Evolutionary conservation across 2,113 vertebrate genomes (phyloP).

Genomic region (Rhinopithecus roxellana): DNA sequence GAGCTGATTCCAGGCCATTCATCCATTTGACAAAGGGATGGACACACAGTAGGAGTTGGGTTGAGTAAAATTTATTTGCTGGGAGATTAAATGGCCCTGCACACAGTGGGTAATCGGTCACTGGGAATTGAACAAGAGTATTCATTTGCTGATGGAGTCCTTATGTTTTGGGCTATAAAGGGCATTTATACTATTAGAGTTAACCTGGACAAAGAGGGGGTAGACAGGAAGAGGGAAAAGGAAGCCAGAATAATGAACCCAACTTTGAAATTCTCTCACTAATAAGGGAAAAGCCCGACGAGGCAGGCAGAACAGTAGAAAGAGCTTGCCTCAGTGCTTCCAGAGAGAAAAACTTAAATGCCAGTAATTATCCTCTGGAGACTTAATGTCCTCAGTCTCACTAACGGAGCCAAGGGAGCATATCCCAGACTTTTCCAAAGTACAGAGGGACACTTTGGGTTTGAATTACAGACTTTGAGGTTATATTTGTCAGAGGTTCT

Average conservation of each 20-base stretch:
- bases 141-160: neutral
- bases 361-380: constrained; percentile 20
- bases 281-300: constrained; percentile 35
- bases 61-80: neutral
- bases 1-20: neutral
- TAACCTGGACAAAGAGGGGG: neutral
- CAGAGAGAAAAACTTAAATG: constrained; percentile 24
- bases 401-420: neutral
- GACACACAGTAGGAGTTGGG: neutral
- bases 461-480: neutral
- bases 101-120: neutral
- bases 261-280: constrained; percentile 1
- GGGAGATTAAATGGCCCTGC: neutral
- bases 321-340: neutral
- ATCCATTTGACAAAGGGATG: neutral
- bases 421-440: neutral
- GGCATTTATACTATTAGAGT: neutral
- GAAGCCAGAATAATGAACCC: neutral
- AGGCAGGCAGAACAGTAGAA: neutral
- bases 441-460: neutral
- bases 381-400: neutral
- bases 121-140: neutral
- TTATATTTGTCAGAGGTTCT: neutral
- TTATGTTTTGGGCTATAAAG: constrained; percentile 15
- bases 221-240: neutral